Evolutionary conservation across 2,113 vertebrate genomes (phyloP).

Genomic region (Leiothrix lutea): DNA sequence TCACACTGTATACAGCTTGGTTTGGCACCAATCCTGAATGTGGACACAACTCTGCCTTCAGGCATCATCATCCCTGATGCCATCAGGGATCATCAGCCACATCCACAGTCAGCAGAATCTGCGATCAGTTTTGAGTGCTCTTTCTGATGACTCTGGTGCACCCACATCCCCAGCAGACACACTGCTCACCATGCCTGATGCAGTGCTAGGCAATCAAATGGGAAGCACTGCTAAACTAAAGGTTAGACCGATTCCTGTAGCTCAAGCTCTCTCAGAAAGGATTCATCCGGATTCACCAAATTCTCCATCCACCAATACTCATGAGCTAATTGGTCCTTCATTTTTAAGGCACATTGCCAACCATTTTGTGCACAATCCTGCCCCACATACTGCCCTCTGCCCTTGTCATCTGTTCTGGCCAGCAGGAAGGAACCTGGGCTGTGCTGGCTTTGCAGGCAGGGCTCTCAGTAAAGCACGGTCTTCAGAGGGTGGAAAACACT

Average conservation of each 20-base stretch:
- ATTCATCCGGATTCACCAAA: not conserved
- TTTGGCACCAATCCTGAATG: not conserved
- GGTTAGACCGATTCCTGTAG: not conserved
- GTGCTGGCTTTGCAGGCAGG: accelerated
- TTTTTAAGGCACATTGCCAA: not conserved
- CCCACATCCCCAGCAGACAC: not conserved
- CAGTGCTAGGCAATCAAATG: not conserved
- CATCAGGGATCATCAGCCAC: not conserved
- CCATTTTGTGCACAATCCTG: not conserved
- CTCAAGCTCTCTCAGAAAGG: not conserved
- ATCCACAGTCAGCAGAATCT: not conserved
- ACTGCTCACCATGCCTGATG: accelerated
- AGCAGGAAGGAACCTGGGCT: not conserved
- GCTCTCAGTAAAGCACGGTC: accelerated
- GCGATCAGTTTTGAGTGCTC: not conserved
- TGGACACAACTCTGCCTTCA: not conserved
- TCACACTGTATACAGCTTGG: accelerated
- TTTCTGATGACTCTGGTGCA: not conserved
- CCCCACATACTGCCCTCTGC: accelerated
- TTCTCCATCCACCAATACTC: not conserved
- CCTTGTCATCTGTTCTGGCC: no score
- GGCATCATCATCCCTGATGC: not conserved
- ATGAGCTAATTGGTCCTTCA: not conserved
- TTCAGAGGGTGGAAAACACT: not conserved
- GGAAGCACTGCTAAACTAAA: not conserved